Conservation (phyloP, 2,888 invertebrate species). For the Nematopogon swammerdamellus region DNA sequence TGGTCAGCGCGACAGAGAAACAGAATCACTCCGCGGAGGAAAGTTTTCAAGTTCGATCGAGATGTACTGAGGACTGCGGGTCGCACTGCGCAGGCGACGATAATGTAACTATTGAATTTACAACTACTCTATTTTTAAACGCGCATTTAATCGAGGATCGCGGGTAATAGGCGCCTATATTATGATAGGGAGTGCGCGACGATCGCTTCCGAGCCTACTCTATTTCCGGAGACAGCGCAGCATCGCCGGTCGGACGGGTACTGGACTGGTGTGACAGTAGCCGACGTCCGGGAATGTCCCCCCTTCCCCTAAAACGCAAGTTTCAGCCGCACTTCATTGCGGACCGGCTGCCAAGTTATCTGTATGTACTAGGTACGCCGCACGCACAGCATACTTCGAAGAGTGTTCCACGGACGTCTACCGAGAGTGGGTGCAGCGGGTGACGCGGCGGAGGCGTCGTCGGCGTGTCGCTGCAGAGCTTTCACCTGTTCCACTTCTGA, state of each 20-base stretch:
- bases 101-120: not conserved
- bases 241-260: conserved; percentile 59
- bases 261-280: conserved; percentile 39
- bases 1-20: no score
- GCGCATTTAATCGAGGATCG: conserved; percentile 20
- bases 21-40: no score
- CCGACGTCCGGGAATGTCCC: not conserved
- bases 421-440: no score
- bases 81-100: not conserved
- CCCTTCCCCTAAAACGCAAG: not conserved
- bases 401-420: no score
- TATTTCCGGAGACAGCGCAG: conserved; percentile 59
- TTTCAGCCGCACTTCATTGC: not conserved
- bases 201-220: conserved; percentile 39
- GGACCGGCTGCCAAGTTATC: not conserved
- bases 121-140: conserved; percentile 27
- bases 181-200: conserved; percentile 7
- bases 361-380: not conserved
- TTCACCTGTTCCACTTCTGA: no score
- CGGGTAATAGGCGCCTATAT: not conserved
- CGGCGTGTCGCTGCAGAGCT: no score
- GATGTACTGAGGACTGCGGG: not conserved
- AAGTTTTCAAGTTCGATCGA: no score
- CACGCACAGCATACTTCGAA: no score
- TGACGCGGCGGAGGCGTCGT: no score